Evolutionary conservation across 2,113 vertebrate species (phyloP).

Genomic region (Bostrychus sinensis): DNA sequence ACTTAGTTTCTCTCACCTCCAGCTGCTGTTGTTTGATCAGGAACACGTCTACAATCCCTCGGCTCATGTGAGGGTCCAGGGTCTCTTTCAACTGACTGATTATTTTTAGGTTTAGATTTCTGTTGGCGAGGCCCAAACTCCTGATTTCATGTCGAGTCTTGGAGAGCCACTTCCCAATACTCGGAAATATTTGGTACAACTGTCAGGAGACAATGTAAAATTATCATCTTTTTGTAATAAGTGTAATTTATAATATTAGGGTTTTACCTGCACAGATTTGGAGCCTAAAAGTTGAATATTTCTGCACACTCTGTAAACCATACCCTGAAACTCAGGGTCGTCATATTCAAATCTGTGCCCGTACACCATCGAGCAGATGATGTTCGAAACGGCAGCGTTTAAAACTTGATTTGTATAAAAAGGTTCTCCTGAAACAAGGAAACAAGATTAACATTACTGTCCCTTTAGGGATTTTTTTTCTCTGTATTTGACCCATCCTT

Average conservation of each 20-base stretch:
- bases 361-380: constrained; percentile 57
- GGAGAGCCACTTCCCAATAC: background rate
- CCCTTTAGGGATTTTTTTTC: too few relatives aligned
- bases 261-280: constrained; percentile 19
- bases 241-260: background rate
- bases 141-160: background rate
- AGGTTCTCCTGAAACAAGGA: constrained; percentile 24
- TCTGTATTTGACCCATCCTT: too few relatives aligned
- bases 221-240: too few relatives aligned
- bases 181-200: background rate
- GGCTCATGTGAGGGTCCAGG: background rate
- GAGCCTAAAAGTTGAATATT: background rate
- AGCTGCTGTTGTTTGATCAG: background rate
- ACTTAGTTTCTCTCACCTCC: background rate
- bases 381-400: constrained; percentile 32
- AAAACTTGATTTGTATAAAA: constrained; percentile 1
- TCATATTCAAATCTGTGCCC: constrained; percentile 58
- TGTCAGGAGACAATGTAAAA: background rate
- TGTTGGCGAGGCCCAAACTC: background rate
- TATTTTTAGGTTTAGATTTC: background rate
- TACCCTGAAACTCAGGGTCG: constrained; percentile 32
- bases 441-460: background rate
- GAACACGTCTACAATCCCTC: background rate
- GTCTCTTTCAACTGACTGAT: background rate
- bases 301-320: constrained; percentile 14